Percentiles rank a stretch among this genome's conserved stretches.
Conservation (phyloP, 2,113 vertebrate genomes). For the Pelmatolapia mariae region DNA sequence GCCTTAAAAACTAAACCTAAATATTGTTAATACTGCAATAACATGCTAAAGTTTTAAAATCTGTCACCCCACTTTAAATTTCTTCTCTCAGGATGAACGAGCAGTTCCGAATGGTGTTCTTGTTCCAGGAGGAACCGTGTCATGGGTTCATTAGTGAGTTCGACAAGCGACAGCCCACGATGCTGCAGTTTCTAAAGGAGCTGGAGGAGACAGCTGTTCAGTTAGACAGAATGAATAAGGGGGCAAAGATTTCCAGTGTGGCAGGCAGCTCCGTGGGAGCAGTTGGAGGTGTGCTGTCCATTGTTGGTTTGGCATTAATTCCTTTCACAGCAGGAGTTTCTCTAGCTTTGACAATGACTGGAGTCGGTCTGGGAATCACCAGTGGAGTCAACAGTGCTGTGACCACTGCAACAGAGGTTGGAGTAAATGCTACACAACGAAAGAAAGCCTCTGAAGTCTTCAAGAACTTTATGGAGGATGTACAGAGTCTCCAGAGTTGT, state of each 20-base stretch:
- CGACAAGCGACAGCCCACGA: background rate
- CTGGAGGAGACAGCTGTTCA: slow-evolving; percentile 15
- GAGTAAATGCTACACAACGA: background rate
- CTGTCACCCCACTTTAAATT: background rate
- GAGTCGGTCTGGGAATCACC: slow-evolving; percentile 20
- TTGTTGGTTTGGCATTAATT: slow-evolving; percentile 29
- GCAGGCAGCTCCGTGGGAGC: slow-evolving; percentile 45
- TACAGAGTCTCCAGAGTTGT: background rate
- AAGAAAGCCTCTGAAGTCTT: slow-evolving; percentile 16
- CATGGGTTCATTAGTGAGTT: slow-evolving; percentile 16
- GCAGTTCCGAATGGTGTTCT: slow-evolving; percentile 16
- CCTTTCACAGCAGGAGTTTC: slow-evolving; percentile 49
- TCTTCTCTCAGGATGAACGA: slow-evolving; percentile 15
- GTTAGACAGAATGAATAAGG: slow-evolving; percentile 40
- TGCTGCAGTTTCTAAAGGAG: slow-evolving; percentile 1
- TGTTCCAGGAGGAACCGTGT: background rate
- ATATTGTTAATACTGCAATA: background rate
- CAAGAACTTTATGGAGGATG: slow-evolving; percentile 38
- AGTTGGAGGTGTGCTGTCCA: slow-evolving; percentile 38
- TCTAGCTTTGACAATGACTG: slow-evolving; percentile 15
- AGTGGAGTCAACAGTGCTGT: slow-evolving; percentile 17
- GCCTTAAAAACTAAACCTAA: background rate
- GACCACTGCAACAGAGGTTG: slow-evolving; percentile 19
- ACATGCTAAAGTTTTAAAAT: background rate
- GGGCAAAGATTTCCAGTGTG: slow-evolving; percentile 53